phyloP scores from a whole-genome alignment of 2,113 vertebrate species.

The Ciconia boyciana region DNA sequence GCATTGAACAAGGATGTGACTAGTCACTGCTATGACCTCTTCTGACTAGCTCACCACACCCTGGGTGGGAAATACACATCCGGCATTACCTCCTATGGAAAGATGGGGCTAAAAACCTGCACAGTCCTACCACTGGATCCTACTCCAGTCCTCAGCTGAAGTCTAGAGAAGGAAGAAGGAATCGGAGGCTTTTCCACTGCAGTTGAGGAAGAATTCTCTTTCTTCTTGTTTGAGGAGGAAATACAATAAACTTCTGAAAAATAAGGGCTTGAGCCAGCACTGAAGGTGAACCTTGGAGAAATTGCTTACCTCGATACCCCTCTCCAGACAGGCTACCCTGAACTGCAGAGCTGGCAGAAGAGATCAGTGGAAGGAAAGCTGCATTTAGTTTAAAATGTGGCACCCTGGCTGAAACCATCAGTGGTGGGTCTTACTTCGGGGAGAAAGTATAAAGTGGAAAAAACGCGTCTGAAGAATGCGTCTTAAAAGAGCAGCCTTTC shows the following conservation, averaged over 20 bases:
- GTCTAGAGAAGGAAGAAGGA: background rate
- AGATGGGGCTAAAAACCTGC: background rate
- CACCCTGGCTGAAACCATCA: background rate
- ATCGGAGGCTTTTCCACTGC: background rate
- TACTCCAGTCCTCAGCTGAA: background rate
- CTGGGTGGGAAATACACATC: background rate
- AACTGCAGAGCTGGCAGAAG: background rate
- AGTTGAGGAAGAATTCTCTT: background rate
- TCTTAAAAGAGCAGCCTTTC: background rate
- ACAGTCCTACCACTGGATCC: background rate
- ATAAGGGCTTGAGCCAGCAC: background rate
- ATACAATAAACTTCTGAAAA: background rate
- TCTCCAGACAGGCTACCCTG: background rate
- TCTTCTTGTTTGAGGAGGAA: background rate
- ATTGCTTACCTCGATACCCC: background rate
- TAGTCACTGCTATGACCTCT: background rate
- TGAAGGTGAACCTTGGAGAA: background rate
- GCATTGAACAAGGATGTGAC: background rate
- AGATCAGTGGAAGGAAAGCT: background rate
- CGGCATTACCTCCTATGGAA: fast-evolving
- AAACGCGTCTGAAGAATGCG: fast-evolving
- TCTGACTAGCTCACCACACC: background rate
- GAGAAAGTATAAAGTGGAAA: background rate
- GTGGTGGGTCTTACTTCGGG: background rate
- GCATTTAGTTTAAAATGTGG: background rate